These are phyloP conservation scores for Chamaea fasciata DNA, from an alignment of 2,113 vertebrate species.

Conservation along the genomic window DNA sequence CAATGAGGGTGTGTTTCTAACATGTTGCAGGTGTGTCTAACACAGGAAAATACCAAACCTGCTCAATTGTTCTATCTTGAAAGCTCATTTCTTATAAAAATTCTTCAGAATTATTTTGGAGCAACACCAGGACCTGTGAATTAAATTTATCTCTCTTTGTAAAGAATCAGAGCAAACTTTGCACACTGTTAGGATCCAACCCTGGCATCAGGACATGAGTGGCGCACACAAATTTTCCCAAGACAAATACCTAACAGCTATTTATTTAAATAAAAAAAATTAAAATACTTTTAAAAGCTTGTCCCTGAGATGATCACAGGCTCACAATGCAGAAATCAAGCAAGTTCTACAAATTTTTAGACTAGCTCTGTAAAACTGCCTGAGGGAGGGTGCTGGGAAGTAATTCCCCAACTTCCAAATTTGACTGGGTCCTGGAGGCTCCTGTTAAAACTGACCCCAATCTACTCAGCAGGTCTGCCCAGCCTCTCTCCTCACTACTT, in stretches of 20 bases:
- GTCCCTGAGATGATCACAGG: not conserved
- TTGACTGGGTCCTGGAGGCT: not conserved
- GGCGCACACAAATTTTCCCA: not conserved
- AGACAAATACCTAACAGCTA: not conserved
- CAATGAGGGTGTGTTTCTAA: not conserved
- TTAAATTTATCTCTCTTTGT: not conserved
- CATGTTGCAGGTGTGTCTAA: not conserved
- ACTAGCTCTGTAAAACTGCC: not conserved
- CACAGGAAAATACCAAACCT: not conserved
- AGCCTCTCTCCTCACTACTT: not conserved
- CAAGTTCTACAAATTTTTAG: not conserved
- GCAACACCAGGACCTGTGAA: not conserved
- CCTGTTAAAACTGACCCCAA: not conserved
- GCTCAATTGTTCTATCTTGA: not conserved
- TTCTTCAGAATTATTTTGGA: not conserved
- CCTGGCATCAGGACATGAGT: not conserved
- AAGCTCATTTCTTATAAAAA: not conserved
- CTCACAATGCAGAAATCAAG: not conserved
- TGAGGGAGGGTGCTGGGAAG: not conserved
- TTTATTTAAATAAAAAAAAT: not conserved
- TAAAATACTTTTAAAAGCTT: not conserved
- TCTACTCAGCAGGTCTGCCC: not conserved
- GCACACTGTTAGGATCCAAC: not conserved
- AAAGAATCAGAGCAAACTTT: not conserved
- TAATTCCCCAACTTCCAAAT: not conserved